phyloP scores from a whole-genome alignment of 2,113 vertebrate genomes.

The Oreochromis aureus region DNA sequence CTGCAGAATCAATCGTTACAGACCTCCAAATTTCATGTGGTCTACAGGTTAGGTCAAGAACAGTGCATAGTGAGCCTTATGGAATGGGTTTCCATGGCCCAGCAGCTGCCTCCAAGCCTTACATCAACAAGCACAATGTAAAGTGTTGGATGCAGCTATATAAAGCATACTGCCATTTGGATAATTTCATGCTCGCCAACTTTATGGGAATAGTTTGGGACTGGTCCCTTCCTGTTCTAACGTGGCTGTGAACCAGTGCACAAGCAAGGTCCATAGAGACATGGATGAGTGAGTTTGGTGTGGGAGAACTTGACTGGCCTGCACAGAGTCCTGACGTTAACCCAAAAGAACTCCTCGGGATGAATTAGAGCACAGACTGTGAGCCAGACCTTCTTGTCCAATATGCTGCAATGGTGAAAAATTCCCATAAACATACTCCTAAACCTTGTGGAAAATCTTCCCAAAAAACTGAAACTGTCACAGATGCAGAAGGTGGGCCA shows the following conservation, averaged over 20 bases:
- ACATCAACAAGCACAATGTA: neutral
- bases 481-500: neutral
- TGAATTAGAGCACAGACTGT: neutral
- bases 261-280: neutral
- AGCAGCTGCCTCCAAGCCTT: neutral
- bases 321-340: rapidly evolving
- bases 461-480: neutral
- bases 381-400: rapidly evolving
- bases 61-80: neutral
- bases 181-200: neutral
- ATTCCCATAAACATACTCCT: neutral
- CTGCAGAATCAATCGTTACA: neutral
- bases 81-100: neutral
- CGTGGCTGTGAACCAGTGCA: neutral
- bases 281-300: neutral
- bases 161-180: neutral
- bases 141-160: neutral
- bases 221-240: rapidly evolving
- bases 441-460: neutral
- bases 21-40: neutral
- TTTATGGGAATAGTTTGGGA: neutral
- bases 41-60: neutral
- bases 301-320: neutral
- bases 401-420: neutral
- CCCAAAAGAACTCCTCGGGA: rapidly evolving